Evolutionary conservation across 2,797 vertebrate genomes (phyloP).

Genomic region (Eutrigla gurnardus): DNA sequence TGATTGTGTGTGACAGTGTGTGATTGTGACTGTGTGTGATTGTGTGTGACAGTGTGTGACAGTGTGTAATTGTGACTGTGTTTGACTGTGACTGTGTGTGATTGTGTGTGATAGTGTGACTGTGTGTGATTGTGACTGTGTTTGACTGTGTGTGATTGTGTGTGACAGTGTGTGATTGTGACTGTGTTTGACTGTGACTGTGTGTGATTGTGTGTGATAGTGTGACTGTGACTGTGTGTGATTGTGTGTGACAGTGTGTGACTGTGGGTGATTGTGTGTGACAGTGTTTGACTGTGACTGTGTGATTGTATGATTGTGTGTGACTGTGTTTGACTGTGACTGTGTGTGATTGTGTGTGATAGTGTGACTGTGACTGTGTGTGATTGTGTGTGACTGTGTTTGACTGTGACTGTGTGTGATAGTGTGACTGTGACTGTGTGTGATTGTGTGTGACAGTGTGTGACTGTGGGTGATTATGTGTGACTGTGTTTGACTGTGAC

Average conservation of each 20-base stretch:
- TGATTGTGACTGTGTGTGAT: slow-evolving; percentile 25
- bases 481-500: slow-evolving; percentile 5
- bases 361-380: too few species aligned
- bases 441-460: slow-evolving; percentile 29
- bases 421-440: neutral
- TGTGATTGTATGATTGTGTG: too few species aligned
- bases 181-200: slow-evolving; percentile 18
- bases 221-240: too few species aligned
- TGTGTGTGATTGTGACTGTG: slow-evolving; percentile 37
- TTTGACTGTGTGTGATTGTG: neutral
- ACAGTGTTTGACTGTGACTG: too few species aligned
- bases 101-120: neutral
- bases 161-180: neutral
- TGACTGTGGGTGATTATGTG: neutral
- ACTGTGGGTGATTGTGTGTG: too few species aligned
- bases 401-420: slow-evolving; percentile 27
- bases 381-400: slow-evolving; percentile 29
- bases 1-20: neutral
- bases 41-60: slow-evolving; percentile 2
- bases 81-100: slow-evolving; percentile 27
- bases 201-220: slow-evolving; percentile 25
- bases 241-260: too few species aligned
- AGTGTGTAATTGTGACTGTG: slow-evolving; percentile 13
- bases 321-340: too few species aligned
- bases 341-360: too few species aligned